Percentiles rank a stretch among this genome's conserved stretches.
phyloP scores from a whole-genome alignment of 2,797 vertebrate species.

The Distichodus sexfasciatus region DNA sequence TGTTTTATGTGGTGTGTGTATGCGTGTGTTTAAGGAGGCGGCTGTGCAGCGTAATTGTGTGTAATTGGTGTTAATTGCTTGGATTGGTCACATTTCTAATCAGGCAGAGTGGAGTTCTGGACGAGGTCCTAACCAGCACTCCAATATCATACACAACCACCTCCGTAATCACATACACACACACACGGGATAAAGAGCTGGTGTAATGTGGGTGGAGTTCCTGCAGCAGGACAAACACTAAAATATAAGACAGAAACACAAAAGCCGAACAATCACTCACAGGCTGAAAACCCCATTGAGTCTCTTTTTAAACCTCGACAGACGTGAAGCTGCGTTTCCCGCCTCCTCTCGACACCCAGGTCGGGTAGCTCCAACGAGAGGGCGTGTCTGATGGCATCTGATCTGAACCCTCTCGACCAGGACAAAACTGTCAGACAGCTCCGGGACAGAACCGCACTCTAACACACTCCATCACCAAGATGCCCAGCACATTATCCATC shows the following conservation, averaged over 20 bases:
- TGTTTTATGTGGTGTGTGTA: no score
- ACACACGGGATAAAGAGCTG: no score
- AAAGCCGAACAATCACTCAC: no score
- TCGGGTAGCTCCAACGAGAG: no score
- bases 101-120: slow-evolving; percentile 18
- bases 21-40: not conserved
- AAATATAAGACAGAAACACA: no score
- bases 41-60: slow-evolving; percentile 21
- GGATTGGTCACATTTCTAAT: slow-evolving; percentile 43
- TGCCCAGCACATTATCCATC: slow-evolving; percentile 34
- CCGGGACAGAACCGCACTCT: not conserved
- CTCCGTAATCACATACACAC: not conserved
- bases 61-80: slow-evolving; percentile 39
- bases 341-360: no score
- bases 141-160: not conserved
- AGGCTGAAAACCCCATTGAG: no score
- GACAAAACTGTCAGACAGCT: slow-evolving; percentile 1
- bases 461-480: slow-evolving; percentile 12
- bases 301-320: no score
- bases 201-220: no score
- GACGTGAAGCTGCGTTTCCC: no score
- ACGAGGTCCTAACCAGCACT: slow-evolving; percentile 5
- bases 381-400: no score
- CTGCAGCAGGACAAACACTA: no score
- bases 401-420: slow-evolving; percentile 3